Evolutionary conservation across 2,113 vertebrate genomes (phyloP).

Genomic region (Gobio gobio): DNA sequence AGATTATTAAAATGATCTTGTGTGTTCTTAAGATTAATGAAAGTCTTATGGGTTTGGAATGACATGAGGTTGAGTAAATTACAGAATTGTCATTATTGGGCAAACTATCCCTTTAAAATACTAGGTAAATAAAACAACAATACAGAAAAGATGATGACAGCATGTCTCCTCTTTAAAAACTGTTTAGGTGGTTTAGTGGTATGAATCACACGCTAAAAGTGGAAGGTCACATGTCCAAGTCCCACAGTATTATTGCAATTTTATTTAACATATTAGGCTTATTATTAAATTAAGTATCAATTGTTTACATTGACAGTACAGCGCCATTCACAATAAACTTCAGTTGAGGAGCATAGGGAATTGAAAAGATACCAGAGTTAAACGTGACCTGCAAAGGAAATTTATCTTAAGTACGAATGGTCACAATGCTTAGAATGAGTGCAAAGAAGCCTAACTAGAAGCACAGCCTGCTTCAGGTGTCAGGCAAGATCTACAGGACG

Average conservation of each 20-base stretch:
- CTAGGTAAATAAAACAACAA: background rate
- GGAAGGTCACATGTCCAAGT: background rate
- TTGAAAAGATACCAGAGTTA: background rate
- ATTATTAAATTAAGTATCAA: background rate
- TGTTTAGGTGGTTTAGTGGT: background rate
- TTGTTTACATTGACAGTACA: background rate
- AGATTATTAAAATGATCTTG: background rate
- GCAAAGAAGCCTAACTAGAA: no score
- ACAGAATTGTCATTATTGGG: background rate
- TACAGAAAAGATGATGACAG: background rate
- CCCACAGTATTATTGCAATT: background rate
- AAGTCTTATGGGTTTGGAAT: background rate
- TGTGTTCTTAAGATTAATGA: background rate
- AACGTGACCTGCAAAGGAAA: no score
- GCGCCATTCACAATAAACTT: background rate
- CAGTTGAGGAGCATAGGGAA: background rate
- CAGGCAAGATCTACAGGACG: no score
- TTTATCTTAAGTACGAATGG: no score
- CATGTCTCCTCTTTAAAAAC: background rate
- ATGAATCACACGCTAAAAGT: background rate
- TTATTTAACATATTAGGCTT: background rate
- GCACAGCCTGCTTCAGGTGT: no score
- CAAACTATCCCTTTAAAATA: background rate
- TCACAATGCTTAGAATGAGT: no score
- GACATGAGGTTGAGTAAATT: background rate